Evolutionary conservation across 2,888 invertebrate species (phyloP).

Genomic region (Pardosa pseudoannulata): DNA sequence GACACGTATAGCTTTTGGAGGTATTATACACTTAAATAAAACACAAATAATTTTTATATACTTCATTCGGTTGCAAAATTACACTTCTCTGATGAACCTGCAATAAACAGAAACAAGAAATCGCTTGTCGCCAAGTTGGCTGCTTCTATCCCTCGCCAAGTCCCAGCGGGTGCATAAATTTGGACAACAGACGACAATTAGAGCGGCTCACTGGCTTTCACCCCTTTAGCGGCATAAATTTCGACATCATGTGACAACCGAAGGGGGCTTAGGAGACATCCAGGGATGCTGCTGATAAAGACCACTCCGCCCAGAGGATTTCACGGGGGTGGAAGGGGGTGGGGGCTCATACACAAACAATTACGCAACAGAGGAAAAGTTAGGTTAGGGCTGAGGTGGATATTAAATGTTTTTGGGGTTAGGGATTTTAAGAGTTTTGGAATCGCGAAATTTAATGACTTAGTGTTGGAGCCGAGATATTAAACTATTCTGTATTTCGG

Average conservation of each 20-base stretch:
- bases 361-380: not conserved
- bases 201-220: constrained; percentile 67
- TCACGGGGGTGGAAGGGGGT: not conserved
- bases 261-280: constrained; percentile 61
- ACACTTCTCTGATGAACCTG: no score
- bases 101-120: no score
- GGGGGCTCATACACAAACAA: not conserved
- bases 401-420: not conserved
- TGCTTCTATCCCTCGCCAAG: not conserved
- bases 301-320: not conserved
- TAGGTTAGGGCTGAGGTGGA: not conserved
- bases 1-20: no score
- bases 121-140: constrained; percentile 42
- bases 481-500: no score
- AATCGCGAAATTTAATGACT: not conserved
- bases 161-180: constrained; percentile 69
- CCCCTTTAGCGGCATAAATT: constrained; percentile 71
- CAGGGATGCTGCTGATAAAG: constrained; percentile 58
- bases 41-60: no score
- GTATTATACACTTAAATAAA: no score
- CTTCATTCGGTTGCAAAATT: no score
- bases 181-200: constrained; percentile 65
- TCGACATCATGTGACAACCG: constrained; percentile 64
- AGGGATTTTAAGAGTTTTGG: not conserved
- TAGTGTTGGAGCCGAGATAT: no score